Evolutionary conservation across 1,140 invertebrate genomes (phyloP).

Genomic region (Atopsyche davidsoni): DNA sequence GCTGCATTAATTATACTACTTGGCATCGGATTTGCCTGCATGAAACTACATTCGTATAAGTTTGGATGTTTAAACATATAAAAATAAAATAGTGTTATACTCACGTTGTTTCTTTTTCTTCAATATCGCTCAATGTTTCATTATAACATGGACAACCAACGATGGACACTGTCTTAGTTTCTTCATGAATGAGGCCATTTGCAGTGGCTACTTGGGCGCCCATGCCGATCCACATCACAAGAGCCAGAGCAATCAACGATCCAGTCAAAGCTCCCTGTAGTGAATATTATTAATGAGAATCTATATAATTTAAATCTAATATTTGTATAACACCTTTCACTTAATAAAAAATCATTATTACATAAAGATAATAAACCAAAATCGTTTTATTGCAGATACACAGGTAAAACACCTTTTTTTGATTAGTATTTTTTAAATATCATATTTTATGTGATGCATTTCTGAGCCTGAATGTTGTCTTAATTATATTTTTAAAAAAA

Average conservation of each 20-base stretch:
- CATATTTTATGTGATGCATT: neutral
- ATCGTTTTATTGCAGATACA: too few relatives aligned
- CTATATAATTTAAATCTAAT: neutral
- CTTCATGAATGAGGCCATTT: conserved; percentile 41
- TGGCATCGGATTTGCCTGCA: too few relatives aligned
- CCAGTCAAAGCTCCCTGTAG: conserved; percentile 58
- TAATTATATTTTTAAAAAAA: conserved; percentile 9
- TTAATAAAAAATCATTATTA: too few relatives aligned
- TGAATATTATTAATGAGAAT: neutral
- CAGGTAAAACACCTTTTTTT: too few relatives aligned
- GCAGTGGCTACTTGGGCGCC: conserved; percentile 60
- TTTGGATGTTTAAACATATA: too few relatives aligned
- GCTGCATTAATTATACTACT: too few relatives aligned
- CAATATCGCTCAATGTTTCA: conserved; percentile 23
- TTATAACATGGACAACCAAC: conserved; percentile 45
- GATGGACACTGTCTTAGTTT: conserved; percentile 42
- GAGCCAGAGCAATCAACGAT: conserved; percentile 51
- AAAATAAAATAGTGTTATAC: conserved; percentile 1
- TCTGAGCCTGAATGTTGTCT: neutral
- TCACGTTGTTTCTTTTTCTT: conserved; percentile 3
- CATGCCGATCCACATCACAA: conserved; percentile 69
- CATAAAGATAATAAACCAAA: too few relatives aligned
- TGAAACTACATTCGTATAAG: neutral
- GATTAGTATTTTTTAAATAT: too few relatives aligned
- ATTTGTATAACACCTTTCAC: too few relatives aligned